Evolutionary conservation across 2,113 vertebrate species (phyloP), one percentile per base, ranked within the genome.

Genomic region (Megaceryle maxima): DNA sequence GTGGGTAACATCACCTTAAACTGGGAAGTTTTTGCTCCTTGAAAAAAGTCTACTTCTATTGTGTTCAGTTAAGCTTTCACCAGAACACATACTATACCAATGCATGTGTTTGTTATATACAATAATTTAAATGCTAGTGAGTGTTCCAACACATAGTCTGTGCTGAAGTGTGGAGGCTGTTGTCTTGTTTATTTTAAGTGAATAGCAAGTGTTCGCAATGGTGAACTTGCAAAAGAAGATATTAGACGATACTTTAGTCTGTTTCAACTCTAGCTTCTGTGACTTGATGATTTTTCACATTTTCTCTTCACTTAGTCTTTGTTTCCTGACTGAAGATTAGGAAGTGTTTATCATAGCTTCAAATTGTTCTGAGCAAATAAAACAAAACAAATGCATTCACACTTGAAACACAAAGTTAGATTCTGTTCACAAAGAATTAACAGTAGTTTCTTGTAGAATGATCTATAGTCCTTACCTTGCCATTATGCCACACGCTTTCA

Each of bases 401-500:
- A 44, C 31, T 51, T 72, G 33, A 75, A 88, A 77, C 28, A 60
- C 12, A 33, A 56, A 79, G 44, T 72, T 37, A 39, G 14, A 73
- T 73, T 86, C 35, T 59, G n/a, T 72, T 79, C 3, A 31, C 15
- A 13, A 9, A 87, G 53, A 67, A 92, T 31, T 62, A 83, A 68
- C 14, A 29, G 39, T 11, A 57, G 56, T 48, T 70, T 82, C 59
- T 80, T 72, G 29, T 68, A 64, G 13, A 8, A 31, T 48, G 55
- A 80, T 35, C 51, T 95, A 14, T 28, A 44, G 59, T 51, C 31
- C 98, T 97, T 82, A 99, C 99, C 98, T 99, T 98, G 93, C 98
- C 98, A 16, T 99, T 96, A 88, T 98, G 94, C 99, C 99, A 99
- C 90, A 99, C 90, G 17, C 99, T 99, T 96, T 99, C 99, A 75